Base-by-base conservation (phyloP, 2,113 vertebrate genomes). In the Salvelinus fontinalis region DNA sequence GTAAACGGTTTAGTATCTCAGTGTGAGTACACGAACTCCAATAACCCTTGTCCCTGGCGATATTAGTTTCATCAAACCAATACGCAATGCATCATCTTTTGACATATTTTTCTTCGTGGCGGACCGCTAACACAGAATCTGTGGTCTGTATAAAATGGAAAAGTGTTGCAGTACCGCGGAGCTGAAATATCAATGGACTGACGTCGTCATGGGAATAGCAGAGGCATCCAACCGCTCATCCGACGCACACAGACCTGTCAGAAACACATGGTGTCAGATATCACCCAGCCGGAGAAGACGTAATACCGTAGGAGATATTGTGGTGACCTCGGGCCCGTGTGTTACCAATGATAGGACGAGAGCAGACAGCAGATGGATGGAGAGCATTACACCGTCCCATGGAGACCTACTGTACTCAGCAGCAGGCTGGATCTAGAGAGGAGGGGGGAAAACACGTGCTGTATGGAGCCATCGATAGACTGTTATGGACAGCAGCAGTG, bases 51-150 rank as follows among this genome's bases (percentile, higher is more conserved):
- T 11, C 65, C 27, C 14, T 14, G 1, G 27, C 65, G 4, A 67
- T 67, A 67, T 67, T 67, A 67, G 65, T 67, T 67, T 31, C 65
- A 67, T 67, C 65, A 67, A 29, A 31, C 65, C 26, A 27, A 29
- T 67, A 67, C 65, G 29, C 65, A 13, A 67, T 67, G 65, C 65
- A 67, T 67, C 65, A 67, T 31, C 26, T 66, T 31, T 29, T 67
- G 65, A 67, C 65, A 31, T 16, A 5, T 4, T 31, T 29, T 9
- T 16, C 8, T 16, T 67, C 14, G 16, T 18, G 51, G 16, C 14
- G 16, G 51, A 18, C 51, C 4, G 4, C 51, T 18, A 54, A 54
- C 51, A 54, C 51, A 26, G 29, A 1, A 16, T 29, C 22, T 29
- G 65, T 29, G 65, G 29, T 14, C 12, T 24, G 22, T 27, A 27